A percentile compares a stretch with the other conserved stretches of the same genome.
These are phyloP conservation scores for Acleris literana DNA, from an alignment of 2,888 invertebrate species.

Conservation along the genomic window DNA sequence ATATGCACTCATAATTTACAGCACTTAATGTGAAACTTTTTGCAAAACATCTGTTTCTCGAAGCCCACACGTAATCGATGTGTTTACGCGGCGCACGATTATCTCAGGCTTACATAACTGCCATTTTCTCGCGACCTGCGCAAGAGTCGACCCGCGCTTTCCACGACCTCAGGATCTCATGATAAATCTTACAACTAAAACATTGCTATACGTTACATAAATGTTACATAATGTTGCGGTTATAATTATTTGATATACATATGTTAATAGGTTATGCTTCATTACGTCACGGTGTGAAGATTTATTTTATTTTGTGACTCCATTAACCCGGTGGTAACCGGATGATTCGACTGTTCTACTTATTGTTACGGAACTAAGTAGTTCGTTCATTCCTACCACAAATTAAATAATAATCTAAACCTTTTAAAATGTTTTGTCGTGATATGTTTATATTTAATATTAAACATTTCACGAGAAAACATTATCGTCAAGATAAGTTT, in stretches of 20 bases:
- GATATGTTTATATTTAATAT: too few species aligned
- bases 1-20: background rate
- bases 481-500: too few species aligned
- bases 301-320: slow-evolving; percentile 24
- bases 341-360: slow-evolving; percentile 8
- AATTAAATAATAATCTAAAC: too few species aligned
- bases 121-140: slow-evolving; percentile 50
- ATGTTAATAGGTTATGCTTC: slow-evolving; percentile 28
- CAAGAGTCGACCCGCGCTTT: slow-evolving; percentile 52
- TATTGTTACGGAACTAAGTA: background rate
- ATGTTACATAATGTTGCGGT: slow-evolving; percentile 31
- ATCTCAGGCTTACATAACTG: slow-evolving; percentile 46
- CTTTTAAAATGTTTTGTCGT: too few species aligned
- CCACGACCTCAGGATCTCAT: slow-evolving; percentile 56
- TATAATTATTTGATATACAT: slow-evolving; percentile 27
- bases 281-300: slow-evolving; percentile 21
- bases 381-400: too few species aligned
- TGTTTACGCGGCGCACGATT: slow-evolving; percentile 33
- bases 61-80: slow-evolving; percentile 39
- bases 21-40: slow-evolving; percentile 16
- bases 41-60: slow-evolving; percentile 23
- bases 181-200: slow-evolving; percentile 42
- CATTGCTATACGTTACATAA: slow-evolving; percentile 34
- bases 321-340: slow-evolving; percentile 14
- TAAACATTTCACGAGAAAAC: too few species aligned